Percentiles rank a stretch among this genome's conserved stretches.
Evolutionary conservation across 2,888 invertebrate genomes (phyloP).

Genomic region (Temnothorax rugatulus): DNA sequence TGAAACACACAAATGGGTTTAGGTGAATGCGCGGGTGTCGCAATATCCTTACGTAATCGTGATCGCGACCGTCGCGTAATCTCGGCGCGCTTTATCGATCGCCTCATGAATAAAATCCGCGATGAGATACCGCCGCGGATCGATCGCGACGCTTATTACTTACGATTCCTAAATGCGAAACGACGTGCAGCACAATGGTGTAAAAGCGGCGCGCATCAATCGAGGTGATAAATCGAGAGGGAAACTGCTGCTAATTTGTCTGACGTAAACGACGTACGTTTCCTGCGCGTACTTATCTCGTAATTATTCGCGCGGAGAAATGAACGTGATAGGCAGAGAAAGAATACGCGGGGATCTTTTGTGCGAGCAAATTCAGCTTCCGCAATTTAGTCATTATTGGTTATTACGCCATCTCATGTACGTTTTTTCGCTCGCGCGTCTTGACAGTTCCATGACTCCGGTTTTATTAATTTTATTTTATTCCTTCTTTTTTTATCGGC

Average conservation of each 20-base stretch:
- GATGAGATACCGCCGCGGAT: neutral
- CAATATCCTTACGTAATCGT: constrained; percentile 35
- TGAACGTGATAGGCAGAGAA: neutral
- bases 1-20: constrained; percentile 87
- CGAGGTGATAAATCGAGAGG: neutral
- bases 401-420: constrained; percentile 17
- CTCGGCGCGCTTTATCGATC: constrained; percentile 20
- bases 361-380: constrained; percentile 26
- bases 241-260: neutral
- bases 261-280: neutral
- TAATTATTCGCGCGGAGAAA: constrained; percentile 27
- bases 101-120: constrained; percentile 37
- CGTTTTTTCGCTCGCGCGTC: constrained; percentile 10
- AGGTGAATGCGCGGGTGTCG: constrained; percentile 28
- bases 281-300: neutral
- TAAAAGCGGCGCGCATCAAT: neutral
- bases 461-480: constrained; percentile 24
- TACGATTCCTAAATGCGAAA: constrained; percentile 13
- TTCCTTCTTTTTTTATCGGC: constrained; percentile 7
- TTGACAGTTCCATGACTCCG: constrained; percentile 7
- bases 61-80: constrained; percentile 32
- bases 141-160: neutral
- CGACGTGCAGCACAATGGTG: neutral
- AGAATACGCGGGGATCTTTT: constrained; percentile 5
- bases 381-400: constrained; percentile 49